A percentile compares a stretch with the other conserved stretches of the same genome.
Evolutionary conservation across 2,797 vertebrate genomes (phyloP).

Genomic region (Dermochelys coriacea): DNA sequence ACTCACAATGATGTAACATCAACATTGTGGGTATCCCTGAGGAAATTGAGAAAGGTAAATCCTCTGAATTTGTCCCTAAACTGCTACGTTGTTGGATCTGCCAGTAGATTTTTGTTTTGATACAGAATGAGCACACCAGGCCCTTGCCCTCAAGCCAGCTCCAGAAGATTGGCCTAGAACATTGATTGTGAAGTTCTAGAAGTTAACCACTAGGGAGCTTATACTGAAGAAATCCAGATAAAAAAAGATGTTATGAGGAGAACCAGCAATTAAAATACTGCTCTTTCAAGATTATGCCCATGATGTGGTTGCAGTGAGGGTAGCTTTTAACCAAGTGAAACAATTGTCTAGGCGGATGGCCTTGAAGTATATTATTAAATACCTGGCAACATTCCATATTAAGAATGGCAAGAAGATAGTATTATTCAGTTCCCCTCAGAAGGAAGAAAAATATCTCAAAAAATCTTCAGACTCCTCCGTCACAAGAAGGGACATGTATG

Average conservation of each 20-base stretch:
- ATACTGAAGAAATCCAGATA: too few relatives aligned
- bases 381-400: neutral
- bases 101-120: neutral
- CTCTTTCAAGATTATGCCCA: neutral
- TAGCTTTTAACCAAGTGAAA: neutral
- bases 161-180: neutral
- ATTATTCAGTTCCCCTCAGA: neutral
- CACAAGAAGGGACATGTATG: neutral
- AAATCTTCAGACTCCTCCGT: neutral
- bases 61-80: neutral
- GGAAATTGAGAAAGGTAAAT: neutral
- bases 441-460: neutral
- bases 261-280: too few relatives aligned
- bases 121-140: neutral
- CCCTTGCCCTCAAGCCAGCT: too few relatives aligned
- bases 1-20: neutral
- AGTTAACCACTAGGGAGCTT: neutral
- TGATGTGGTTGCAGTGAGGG: neutral
- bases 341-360: neutral
- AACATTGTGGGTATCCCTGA: neutral
- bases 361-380: neutral
- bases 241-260: too few relatives aligned
- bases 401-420: neutral
- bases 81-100: neutral
- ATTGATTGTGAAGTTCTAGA: neutral